These are phyloP conservation scores for Macaria notata DNA, from an alignment of 2,888 invertebrate species.

Conservation along the genomic window DNA sequence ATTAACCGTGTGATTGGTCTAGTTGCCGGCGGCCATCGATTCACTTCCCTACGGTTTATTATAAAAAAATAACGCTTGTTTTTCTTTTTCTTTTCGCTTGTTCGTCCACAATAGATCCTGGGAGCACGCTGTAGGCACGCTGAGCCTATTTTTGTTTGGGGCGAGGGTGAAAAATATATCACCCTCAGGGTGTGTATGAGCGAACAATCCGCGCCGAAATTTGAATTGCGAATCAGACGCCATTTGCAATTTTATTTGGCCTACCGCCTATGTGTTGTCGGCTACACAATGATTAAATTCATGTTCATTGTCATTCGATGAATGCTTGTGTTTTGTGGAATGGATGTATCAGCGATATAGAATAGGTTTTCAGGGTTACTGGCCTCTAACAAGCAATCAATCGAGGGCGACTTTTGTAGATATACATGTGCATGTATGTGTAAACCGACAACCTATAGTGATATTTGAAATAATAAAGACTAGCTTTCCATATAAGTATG, in stretches of 20 bases:
- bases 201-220: conserved; percentile 37
- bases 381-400: too few species aligned
- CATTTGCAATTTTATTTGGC: conserved; percentile 14
- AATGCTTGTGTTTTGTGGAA: too few species aligned
- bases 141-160: conserved; percentile 62
- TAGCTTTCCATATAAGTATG: too few species aligned
- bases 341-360: too few species aligned
- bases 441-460: too few species aligned
- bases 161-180: conserved; percentile 78
- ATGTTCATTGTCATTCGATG: neutral
- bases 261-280: conserved; percentile 8
- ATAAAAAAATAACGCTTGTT: conserved; percentile 45
- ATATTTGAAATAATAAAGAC: too few species aligned
- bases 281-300: neutral
- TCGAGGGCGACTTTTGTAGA: too few species aligned
- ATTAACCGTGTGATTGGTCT: conserved; percentile 73
- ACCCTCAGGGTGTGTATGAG: conserved; percentile 64
- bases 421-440: too few species aligned
- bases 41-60: conserved; percentile 49
- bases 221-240: conserved; percentile 21
- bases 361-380: too few species aligned
- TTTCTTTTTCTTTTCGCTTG: conserved; percentile 1
- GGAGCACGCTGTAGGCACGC: conserved; percentile 29
- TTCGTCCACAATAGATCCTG: conserved; percentile 22
- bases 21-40: conserved; percentile 72